Evolutionary conservation across 2,888 invertebrate species (phyloP).

Genomic region (Torymus texanus): DNA sequence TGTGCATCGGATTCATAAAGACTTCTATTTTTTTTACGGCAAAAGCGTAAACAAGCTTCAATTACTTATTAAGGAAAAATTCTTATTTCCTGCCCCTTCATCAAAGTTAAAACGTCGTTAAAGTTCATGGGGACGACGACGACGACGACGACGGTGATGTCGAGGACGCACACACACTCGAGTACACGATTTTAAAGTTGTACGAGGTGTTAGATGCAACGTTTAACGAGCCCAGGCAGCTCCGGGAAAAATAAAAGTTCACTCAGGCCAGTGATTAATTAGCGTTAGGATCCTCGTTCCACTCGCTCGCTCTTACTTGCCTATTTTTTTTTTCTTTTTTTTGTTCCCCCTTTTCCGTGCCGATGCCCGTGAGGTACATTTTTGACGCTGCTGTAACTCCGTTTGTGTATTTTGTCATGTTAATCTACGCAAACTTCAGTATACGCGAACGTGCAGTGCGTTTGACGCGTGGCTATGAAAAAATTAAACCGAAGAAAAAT

Average conservation of each 20-base stretch:
- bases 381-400: background rate
- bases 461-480: too few relatives aligned
- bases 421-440: conserved; percentile 36
- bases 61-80: conserved; percentile 50
- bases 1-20: background rate
- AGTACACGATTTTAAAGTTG: conserved; percentile 48
- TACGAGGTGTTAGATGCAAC: conserved; percentile 35
- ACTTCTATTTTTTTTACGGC: conserved; percentile 17
- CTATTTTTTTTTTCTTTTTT: background rate
- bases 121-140: conserved; percentile 40
- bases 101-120: conserved; percentile 54
- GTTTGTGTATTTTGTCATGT: conserved; percentile 46
- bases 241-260: conserved; percentile 41
- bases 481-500: too few relatives aligned
- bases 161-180: background rate
- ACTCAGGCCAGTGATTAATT: conserved; percentile 43
- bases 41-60: conserved; percentile 40
- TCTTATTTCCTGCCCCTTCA: conserved; percentile 45
- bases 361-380: background rate
- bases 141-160: background rate
- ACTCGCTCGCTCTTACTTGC: background rate
- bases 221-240: conserved; percentile 51
- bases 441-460: background rate
- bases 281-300: conserved; percentile 39
- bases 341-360: background rate